These are phyloP conservation scores for Caenorhabditis sp. DNA, from an alignment of 2,888 invertebrate species.

Conservation along the genomic window DNA sequence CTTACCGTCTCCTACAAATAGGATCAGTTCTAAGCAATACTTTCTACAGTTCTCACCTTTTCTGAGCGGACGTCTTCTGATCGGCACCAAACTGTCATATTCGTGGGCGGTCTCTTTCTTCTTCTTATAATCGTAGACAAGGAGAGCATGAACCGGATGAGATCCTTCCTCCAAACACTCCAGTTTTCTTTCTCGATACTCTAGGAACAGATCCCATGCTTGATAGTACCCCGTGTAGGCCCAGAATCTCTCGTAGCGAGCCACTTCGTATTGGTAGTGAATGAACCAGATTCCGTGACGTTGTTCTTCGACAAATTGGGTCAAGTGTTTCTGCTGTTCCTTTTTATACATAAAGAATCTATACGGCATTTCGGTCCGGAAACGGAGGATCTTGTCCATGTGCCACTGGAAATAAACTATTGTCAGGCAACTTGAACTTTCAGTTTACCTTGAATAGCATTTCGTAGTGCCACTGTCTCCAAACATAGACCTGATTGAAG, in stretches of 20 bases:
- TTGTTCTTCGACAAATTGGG: neutral
- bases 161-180: neutral
- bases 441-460: constrained; percentile 31
- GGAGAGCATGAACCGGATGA: neutral
- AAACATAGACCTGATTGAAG: constrained; percentile 26
- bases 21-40: too few relatives aligned
- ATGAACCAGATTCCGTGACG: neutral
- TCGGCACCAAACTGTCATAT: neutral
- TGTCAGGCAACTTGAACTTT: too few relatives aligned
- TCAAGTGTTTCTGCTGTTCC: neutral
- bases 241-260: neutral
- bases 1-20: neutral
- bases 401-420: neutral
- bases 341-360: neutral
- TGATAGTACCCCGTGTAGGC: neutral
- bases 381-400: neutral
- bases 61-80: constrained; percentile 17
- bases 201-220: neutral
- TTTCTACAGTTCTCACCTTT: neutral
- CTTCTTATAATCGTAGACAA: neutral
- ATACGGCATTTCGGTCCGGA: neutral
- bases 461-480: constrained; percentile 38
- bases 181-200: neutral
- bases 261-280: neutral
- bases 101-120: neutral